Percentiles rank a stretch among this genome's conserved stretches.
phyloP scores from a whole-genome alignment of 1,140 invertebrate species.

The Ptiloglossa arizonensis region DNA sequence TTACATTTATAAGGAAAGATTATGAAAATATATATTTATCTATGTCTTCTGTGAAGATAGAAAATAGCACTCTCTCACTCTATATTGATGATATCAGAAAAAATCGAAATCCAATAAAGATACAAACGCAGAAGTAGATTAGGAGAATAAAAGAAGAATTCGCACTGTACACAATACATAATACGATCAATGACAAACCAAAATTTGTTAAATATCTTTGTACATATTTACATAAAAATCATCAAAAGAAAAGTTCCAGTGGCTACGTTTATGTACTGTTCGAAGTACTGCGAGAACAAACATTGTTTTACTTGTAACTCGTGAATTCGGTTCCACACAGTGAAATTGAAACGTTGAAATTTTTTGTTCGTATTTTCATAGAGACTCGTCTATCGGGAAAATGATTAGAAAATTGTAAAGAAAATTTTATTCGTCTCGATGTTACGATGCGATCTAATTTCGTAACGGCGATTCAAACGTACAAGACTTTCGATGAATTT shows the following conservation, averaged over 20 bases:
- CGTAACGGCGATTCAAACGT: background rate
- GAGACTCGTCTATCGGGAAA: constrained; percentile 25
- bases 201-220: constrained; percentile 75
- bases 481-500: background rate
- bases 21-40: constrained; percentile 84
- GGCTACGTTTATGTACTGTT: constrained; percentile 55
- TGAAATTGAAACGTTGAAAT: constrained; percentile 28
- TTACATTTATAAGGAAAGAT: constrained; percentile 83
- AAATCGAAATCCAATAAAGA: constrained; percentile 70
- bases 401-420: background rate
- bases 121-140: constrained; percentile 76
- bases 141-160: constrained; percentile 63
- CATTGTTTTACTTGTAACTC: constrained; percentile 46
- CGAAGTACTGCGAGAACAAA: constrained; percentile 49
- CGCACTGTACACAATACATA: constrained; percentile 69
- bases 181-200: constrained; percentile 62
- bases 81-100: constrained; percentile 80
- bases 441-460: background rate
- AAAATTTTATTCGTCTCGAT: background rate
- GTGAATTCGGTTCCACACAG: constrained; percentile 36
- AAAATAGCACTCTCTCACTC: constrained; percentile 82
- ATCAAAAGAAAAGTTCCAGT: constrained; percentile 70
- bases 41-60: constrained; percentile 85
- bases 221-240: constrained; percentile 72
- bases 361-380: constrained; percentile 56